These are phyloP conservation scores for Nylanderia fulva DNA, from an alignment of 1,140 invertebrate species.

Conservation along the genomic window DNA sequence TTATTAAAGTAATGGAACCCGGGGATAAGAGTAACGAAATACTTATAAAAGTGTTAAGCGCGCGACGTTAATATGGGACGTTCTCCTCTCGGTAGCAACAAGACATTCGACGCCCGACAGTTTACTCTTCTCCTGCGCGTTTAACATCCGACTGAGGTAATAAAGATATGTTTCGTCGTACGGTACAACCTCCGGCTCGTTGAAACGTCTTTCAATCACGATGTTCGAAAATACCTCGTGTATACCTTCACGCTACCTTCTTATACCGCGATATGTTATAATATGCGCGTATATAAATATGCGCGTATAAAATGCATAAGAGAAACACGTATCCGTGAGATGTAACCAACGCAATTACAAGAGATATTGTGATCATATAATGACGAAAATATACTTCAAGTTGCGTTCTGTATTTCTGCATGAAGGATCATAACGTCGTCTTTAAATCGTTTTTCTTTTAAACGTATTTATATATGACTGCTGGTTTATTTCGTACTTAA, in stretches of 20 bases:
- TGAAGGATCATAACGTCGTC: not conserved
- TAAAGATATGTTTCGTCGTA: slow-evolving; percentile 51
- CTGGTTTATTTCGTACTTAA: not conserved
- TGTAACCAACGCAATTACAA: slow-evolving; percentile 43
- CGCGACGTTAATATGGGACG: slow-evolving; percentile 41
- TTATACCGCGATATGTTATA: not conserved
- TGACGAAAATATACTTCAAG: slow-evolving; percentile 14
- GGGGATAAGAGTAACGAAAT: slow-evolving; percentile 53
- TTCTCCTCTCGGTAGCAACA: slow-evolving; percentile 36
- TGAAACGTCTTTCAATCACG: slow-evolving; percentile 45
- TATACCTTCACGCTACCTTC: slow-evolving; percentile 43
- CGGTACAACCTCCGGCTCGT: not conserved
- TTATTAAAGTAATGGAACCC: slow-evolving; percentile 50
- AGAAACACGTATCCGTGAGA: slow-evolving; percentile 16
- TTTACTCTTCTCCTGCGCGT: slow-evolving; percentile 40
- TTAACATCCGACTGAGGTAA: slow-evolving; percentile 39
- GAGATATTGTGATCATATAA: slow-evolving; percentile 15
- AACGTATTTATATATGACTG: not conserved
- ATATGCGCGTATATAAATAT: not conserved
- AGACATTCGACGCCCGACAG: slow-evolving; percentile 33
- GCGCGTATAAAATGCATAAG: slow-evolving; percentile 14
- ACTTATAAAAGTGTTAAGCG: slow-evolving; percentile 59
- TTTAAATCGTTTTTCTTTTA: not conserved
- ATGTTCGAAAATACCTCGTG: slow-evolving; percentile 15
- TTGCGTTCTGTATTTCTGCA: not conserved